phyloP scores from a whole-genome alignment of 2,888 invertebrate genomes.

The Athrips mouffetella region DNA sequence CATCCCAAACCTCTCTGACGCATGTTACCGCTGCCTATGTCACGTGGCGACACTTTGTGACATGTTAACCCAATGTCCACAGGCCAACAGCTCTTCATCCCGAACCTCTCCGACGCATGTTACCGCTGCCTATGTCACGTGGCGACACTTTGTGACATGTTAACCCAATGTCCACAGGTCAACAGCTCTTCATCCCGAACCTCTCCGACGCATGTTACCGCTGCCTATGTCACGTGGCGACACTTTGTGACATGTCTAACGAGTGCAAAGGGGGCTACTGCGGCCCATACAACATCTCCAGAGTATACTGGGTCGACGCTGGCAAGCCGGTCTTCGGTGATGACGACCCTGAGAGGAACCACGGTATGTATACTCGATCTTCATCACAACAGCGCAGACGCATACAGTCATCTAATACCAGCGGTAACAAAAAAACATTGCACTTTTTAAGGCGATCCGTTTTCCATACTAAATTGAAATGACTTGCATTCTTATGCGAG shows the following conservation, averaged over 20 bases:
- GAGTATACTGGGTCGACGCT: slow-evolving; percentile 81
- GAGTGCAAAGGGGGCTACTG: slow-evolving; percentile 75
- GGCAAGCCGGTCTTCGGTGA: slow-evolving; percentile 74
- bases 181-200: slow-evolving; percentile 58
- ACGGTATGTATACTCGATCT: slow-evolving; percentile 37
- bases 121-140: not conserved
- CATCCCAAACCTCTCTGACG: no score
- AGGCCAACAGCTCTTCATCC: no score
- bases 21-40: no score
- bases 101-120: no score
- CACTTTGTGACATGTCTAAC: slow-evolving; percentile 66
- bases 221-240: slow-evolving; percentile 79
- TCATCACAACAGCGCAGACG: not conserved
- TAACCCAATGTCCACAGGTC: slow-evolving; percentile 37
- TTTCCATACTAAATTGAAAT: no score
- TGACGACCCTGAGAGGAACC: slow-evolving; percentile 74
- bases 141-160: not conserved
- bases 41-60: no score
- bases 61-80: no score
- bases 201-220: slow-evolving; percentile 71
- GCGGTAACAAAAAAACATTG: no score
- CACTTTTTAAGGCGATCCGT: no score
- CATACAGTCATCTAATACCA: no score
- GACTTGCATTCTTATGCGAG: no score
- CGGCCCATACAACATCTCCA: slow-evolving; percentile 79